Conservation (phyloP, 2,888 invertebrate genomes). For the Dione vanillae region DNA sequence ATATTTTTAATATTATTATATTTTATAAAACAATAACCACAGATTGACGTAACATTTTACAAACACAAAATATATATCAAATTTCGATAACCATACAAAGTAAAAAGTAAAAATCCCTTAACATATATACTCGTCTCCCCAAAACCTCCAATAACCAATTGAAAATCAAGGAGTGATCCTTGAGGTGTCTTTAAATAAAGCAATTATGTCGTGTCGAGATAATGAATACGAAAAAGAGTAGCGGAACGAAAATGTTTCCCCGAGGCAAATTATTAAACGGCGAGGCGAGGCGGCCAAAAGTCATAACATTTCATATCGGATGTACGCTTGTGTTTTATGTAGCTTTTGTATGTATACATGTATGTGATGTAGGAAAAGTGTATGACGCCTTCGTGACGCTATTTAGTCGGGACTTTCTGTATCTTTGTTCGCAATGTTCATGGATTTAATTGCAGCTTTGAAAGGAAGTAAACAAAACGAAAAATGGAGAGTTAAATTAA, state of each 20-base stretch:
- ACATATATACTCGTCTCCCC: neutral
- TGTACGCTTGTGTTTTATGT: conserved; percentile 4
- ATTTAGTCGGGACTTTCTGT: too few species aligned
- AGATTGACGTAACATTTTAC: too few species aligned
- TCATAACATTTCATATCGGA: conserved; percentile 28
- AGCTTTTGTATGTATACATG: neutral
- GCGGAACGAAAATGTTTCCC: conserved; percentile 27
- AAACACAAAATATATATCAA: too few species aligned
- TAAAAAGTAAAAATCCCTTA: neutral
- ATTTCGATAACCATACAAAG: too few species aligned
- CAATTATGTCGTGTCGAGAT: conserved; percentile 33
- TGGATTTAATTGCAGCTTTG: too few species aligned
- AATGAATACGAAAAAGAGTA: conserved; percentile 36
- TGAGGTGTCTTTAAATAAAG: conserved; percentile 34
- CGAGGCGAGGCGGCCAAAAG: conserved; percentile 29
- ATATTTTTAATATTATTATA: too few species aligned
- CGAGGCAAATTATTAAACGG: conserved; percentile 36
- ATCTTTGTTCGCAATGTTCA: too few species aligned
- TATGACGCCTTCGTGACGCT: neutral
- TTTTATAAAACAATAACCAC: too few species aligned
- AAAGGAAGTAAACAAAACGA: too few species aligned
- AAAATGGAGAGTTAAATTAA: too few species aligned
- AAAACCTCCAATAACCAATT: neutral
- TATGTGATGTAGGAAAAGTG: neutral
- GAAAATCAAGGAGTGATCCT: conserved; percentile 20